A percentile compares a stretch with the other conserved stretches of the same genome.
Evolutionary conservation across 92 coral and sea anemone genomes (phyloP).

Genomic region (Virgularia gustaviana): DNA sequence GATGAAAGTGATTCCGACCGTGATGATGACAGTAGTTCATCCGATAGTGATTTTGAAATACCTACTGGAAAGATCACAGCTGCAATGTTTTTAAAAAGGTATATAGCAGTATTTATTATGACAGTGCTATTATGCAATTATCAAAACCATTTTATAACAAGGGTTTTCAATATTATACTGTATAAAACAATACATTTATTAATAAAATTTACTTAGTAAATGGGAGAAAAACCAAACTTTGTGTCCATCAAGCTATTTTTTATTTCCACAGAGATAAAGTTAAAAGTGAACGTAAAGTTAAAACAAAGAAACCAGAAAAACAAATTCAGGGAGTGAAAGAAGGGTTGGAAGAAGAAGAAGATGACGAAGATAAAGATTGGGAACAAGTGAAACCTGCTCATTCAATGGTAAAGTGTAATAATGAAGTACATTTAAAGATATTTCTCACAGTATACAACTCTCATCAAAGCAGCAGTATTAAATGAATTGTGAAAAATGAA

Average conservation of each 20-base stretch:
- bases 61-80: conserved; percentile 59
- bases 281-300: conserved; percentile 35
- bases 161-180: too few relatives aligned
- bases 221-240: neutral
- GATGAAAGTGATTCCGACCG: conserved; percentile 79
- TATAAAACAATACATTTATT: too few relatives aligned
- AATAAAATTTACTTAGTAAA: neutral
- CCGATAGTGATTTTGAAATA: conserved; percentile 63
- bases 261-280: conserved; percentile 48
- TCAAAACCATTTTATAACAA: too few relatives aligned
- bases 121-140: too few relatives aligned
- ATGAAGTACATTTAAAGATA: too few relatives aligned
- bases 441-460: too few relatives aligned
- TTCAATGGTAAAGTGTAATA: conserved; percentile 36
- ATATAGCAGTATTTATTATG: too few relatives aligned
- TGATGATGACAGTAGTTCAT: conserved; percentile 53
- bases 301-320: conserved; percentile 45
- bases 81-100: conserved; percentile 88
- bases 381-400: conserved; percentile 67
- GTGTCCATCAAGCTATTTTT: neutral
- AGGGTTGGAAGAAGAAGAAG: conserved; percentile 62
- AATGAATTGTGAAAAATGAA: too few relatives aligned
- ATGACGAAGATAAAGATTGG: conserved; percentile 71
- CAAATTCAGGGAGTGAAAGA: conserved; percentile 44
- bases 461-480: too few relatives aligned